Evolutionary conservation across 30 jellyfish, hydroid and myxozoan genomes (phyloP).

Genomic region (Catostylus mosaicus): DNA sequence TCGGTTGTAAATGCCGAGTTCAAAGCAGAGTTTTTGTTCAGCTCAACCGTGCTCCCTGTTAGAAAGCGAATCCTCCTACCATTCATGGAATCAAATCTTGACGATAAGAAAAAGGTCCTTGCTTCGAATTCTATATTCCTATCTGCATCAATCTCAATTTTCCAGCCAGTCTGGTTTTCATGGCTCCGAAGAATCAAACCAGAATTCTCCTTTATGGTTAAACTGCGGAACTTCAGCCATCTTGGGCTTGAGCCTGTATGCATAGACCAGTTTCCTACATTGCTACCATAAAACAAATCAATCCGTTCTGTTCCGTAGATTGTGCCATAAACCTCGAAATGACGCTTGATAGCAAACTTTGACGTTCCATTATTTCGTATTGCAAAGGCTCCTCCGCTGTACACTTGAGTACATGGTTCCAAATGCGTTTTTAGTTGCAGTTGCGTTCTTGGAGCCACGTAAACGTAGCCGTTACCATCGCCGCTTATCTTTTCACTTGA

Average conservation of each 20-base stretch:
- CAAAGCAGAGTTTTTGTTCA: background rate
- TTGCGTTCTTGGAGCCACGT: constrained; percentile 44
- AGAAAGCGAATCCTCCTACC: constrained; percentile 29
- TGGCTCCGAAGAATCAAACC: constrained; percentile 8
- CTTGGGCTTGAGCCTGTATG: constrained; percentile 21
- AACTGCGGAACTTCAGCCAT: constrained; percentile 16
- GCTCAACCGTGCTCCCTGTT: constrained; percentile 3
- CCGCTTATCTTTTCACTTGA: constrained; percentile 14
- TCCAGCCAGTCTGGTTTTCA: constrained; percentile 21
- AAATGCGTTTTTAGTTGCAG: constrained; percentile 21
- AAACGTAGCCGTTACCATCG: constrained; percentile 53
- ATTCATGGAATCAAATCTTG: constrained; percentile 8
- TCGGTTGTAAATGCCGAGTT: constrained; percentile 3
- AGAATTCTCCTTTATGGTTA: constrained; percentile 22
- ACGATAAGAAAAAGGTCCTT: background rate
- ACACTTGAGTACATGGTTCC: constrained; percentile 63
- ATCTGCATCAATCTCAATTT: constrained; percentile 30
- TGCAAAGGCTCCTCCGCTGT: constrained; percentile 26
- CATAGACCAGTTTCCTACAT: constrained; percentile 49
- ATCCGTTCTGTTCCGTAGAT: constrained; percentile 6
- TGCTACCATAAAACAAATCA: constrained; percentile 30
- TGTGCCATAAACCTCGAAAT: constrained; percentile 40
- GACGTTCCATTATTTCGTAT: constrained; percentile 29
- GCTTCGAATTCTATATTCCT: constrained; percentile 11
- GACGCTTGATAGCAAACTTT: constrained; percentile 39